A percentile compares a stretch with the other conserved stretches of the same genome.
Conservation (phyloP, 2,797 vertebrate species). For the Malacoraja senta region DNA sequence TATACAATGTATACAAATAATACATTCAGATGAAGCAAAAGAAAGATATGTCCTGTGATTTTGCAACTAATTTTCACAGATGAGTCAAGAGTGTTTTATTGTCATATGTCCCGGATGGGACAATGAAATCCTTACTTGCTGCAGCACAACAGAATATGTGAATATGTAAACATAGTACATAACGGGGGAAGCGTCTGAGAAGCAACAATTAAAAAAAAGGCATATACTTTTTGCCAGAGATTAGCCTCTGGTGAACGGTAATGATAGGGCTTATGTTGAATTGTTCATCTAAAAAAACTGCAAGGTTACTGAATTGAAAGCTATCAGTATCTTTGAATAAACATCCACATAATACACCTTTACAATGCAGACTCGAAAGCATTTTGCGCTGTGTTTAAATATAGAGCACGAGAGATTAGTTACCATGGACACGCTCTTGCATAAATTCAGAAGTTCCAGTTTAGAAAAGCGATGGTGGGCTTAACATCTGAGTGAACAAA, state of each 20-base stretch:
- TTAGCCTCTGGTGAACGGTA: background rate
- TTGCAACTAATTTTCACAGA: background rate
- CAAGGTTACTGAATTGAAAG: background rate
- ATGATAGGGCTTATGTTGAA: too few species aligned
- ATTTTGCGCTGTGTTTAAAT: background rate
- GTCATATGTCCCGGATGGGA: too few species aligned
- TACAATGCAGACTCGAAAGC: background rate
- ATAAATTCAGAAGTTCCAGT: slow-evolving; percentile 18
- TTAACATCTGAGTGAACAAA: background rate
- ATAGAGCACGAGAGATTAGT: slow-evolving; percentile 10
- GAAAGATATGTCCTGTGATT: background rate
- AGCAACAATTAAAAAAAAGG: background rate
- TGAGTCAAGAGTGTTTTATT: too few species aligned
- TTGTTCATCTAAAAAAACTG: background rate
- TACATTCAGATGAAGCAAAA: background rate
- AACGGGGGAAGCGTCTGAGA: background rate
- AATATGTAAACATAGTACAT: too few species aligned
- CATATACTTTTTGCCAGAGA: background rate
- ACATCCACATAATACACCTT: background rate
- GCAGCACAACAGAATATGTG: too few species aligned
- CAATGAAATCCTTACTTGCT: too few species aligned
- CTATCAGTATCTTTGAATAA: slow-evolving; percentile 14
- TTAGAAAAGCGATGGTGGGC: background rate
- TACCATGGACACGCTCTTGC: slow-evolving; percentile 20
- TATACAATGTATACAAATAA: too few species aligned